Evolutionary conservation across 2,797 vertebrate species (phyloP), one percentile per base, ranked within the genome.

Genomic region (Steatocranus sp.): DNA sequence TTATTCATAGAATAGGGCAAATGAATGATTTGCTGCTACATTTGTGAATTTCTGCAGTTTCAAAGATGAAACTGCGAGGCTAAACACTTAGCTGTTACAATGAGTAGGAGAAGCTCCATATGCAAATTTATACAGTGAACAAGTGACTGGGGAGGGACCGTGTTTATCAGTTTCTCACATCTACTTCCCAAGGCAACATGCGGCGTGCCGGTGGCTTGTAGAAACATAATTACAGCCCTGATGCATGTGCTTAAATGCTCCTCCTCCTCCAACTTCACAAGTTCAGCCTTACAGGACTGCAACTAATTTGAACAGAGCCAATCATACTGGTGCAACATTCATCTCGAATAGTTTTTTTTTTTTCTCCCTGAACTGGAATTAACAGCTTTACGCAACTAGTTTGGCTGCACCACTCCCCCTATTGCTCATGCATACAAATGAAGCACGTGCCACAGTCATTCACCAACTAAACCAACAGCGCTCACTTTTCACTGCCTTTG

Each of bases 181-280:
- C 82, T 41, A 7, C 86, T 20, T 89, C 89, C 75, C 66, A 25
- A 63, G 79, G 79, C 53, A 32, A 84, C 70, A 70, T 68, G 68
- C 54, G 50, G 80, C 75, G 41, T n/a, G 48, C 80, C 77, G 76
- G 82, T 83, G 89, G 84, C 75, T 63, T 87, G 83, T 88, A 83
- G 80, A 82, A 90, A 84, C 75, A 84, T 89, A 88, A 92, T 91
- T 90, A 91, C 75, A 82, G 84, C 46, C 56, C 83, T 85, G 80
- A 85, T 88, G 87, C 73, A 70, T 70, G 34, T 41, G 20, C 51
- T 87, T 87, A 75, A 85, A 88, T 70, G 83, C 83, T 80, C 74
- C 87, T 84, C 76, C 85, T 87, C 84, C 89, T 84, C 75, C 30
- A 27, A 76, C 78, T 87, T 89, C 84, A 87, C 80, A 87, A 85